Percentiles rank a stretch among this genome's conserved stretches.
These are phyloP conservation scores for Diuraphis noxia DNA, from an alignment of 1,140 invertebrate species.

Conservation along the genomic window DNA sequence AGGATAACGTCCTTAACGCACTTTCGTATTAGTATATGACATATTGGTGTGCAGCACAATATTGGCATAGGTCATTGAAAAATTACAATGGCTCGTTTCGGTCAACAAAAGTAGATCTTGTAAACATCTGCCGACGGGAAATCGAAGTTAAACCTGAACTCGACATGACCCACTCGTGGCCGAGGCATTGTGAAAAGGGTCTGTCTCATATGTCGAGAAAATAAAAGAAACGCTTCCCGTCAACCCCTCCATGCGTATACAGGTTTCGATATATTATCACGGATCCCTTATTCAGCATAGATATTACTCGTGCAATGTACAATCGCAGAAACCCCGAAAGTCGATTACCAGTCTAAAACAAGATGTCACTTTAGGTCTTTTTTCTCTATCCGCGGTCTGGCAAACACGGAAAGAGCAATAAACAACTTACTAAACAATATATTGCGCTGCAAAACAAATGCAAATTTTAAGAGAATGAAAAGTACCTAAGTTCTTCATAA, in stretches of 20 bases:
- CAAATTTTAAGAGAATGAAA: background rate
- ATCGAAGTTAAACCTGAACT: background rate
- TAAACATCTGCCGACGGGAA: conserved; percentile 26
- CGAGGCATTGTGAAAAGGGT: conserved; percentile 23
- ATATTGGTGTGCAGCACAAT: background rate
- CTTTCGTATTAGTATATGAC: background rate
- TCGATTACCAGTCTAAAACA: conserved; percentile 18
- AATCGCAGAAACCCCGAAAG: background rate
- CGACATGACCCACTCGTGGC: conserved; percentile 1
- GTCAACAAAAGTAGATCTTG: conserved; percentile 17
- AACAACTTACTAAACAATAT: background rate
- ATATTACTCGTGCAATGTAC: background rate
- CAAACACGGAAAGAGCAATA: background rate
- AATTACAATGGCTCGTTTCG: conserved; percentile 14
- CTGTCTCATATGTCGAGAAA: background rate
- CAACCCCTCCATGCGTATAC: background rate
- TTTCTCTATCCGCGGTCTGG: background rate
- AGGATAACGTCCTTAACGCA: background rate
- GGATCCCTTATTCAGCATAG: background rate
- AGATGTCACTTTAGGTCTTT: background rate
- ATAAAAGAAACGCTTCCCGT: background rate
- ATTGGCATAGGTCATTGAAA: conserved; percentile 20
- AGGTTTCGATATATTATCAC: background rate
- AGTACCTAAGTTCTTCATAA: background rate
- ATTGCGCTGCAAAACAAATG: background rate